Evolutionary conservation across 2,797 vertebrate species (phyloP).

Genomic region (Acanthurus leucopareius): DNA sequence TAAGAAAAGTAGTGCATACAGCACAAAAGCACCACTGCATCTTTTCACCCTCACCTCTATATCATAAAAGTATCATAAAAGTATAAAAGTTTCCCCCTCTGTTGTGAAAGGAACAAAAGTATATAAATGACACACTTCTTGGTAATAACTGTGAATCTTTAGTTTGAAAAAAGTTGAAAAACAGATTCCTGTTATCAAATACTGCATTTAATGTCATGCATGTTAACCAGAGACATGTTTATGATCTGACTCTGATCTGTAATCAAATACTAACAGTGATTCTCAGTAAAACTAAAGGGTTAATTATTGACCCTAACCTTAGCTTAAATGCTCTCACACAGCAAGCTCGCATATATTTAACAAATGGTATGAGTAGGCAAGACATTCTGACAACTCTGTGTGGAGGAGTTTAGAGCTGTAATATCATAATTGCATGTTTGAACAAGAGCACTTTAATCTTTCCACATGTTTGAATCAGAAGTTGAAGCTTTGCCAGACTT

Average conservation of each 20-base stretch:
- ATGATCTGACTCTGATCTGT: background rate
- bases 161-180: background rate
- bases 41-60: background rate
- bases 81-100: background rate
- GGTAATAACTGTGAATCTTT: background rate
- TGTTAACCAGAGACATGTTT: background rate
- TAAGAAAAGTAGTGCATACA: background rate
- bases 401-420: constrained; percentile 39
- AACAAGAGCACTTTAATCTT: constrained; percentile 38
- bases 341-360: background rate
- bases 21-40: background rate
- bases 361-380: constrained; percentile 5
- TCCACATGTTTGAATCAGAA: constrained; percentile 28
- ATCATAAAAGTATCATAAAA: background rate
- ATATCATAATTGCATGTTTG: constrained; percentile 39
- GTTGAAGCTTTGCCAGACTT: constrained; percentile 29
- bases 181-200: background rate
- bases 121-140: background rate
- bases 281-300: background rate
- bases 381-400: constrained; percentile 29
- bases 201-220: background rate
- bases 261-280: background rate
- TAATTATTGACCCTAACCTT: too few species aligned
- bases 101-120: background rate
- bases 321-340: background rate